Evolutionary conservation across 1,140 invertebrate species (phyloP).

Genomic region (Aphidius ervi): DNA sequence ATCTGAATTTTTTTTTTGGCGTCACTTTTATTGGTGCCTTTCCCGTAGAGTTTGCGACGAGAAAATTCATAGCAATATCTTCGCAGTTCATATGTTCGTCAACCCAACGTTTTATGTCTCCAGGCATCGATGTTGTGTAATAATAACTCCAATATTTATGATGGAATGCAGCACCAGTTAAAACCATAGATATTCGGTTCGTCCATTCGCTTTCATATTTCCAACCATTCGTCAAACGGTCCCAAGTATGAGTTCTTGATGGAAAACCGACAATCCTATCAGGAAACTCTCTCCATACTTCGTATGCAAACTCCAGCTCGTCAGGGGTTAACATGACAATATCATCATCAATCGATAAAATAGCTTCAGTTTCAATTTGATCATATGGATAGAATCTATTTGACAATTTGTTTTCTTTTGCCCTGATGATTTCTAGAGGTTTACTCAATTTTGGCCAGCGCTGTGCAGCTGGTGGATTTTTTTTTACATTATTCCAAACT

Average conservation of each 20-base stretch:
- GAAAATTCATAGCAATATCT: constrained; percentile 93
- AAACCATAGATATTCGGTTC: constrained; percentile 88
- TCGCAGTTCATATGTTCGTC: constrained; percentile 93
- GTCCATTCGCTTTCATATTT: constrained; percentile 94
- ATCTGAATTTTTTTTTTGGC: constrained; percentile 96
- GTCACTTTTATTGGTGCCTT: constrained; percentile 96
- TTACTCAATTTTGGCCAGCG: constrained; percentile 85
- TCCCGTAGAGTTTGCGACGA: constrained; percentile 84
- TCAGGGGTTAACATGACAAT: constrained; percentile 91
- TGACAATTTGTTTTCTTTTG: constrained; percentile 87
- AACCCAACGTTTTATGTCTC: constrained; percentile 77
- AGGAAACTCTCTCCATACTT: constrained; percentile 90
- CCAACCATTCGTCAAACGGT: constrained; percentile 78
- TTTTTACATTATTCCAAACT: constrained; percentile 91
- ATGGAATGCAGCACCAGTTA: constrained; percentile 62
- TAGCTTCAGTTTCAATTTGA: constrained; percentile 90
- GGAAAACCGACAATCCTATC: constrained; percentile 91
- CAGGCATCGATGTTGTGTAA: constrained; percentile 79
- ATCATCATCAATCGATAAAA: constrained; percentile 89
- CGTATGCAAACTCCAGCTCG: constrained; percentile 87
- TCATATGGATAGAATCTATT: constrained; percentile 91
- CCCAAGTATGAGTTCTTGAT: constrained; percentile 84
- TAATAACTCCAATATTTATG: constrained; percentile 72
- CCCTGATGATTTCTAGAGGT: constrained; percentile 85
- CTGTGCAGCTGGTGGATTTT: constrained; percentile 76